Percentiles rank a stretch among this genome's conserved stretches.
phyloP scores from a whole-genome alignment of 2,113 vertebrate genomes.

The Onychostruthus taczanowskii region DNA sequence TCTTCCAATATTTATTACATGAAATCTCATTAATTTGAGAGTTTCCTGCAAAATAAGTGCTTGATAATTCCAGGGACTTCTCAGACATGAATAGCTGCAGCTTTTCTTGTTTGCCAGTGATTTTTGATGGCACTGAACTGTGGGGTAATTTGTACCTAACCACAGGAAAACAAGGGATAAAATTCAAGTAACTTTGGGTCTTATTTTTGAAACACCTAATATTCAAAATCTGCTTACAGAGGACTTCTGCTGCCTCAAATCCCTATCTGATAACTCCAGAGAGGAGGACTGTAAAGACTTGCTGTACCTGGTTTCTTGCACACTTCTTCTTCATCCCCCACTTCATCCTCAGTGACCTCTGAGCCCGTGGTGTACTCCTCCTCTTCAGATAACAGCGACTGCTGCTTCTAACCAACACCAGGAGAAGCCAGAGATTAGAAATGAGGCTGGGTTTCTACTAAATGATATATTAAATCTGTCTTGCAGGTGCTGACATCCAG shows the following conservation, averaged over 20 bases:
- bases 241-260: not conserved
- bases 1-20: not conserved
- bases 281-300: not conserved
- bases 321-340: slow-evolving; percentile 95
- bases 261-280: not conserved
- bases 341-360: slow-evolving; percentile 97
- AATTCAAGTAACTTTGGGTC: not conserved
- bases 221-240: not conserved
- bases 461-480: not conserved
- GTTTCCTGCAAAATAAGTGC: not conserved
- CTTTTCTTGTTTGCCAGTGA: not conserved
- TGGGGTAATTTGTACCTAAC: not conserved
- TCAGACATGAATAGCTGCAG: not conserved
- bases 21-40: not conserved
- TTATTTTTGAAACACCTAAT: not conserved
- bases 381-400: slow-evolving; percentile 91
- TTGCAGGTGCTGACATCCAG: not conserved
- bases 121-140: not conserved
- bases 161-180: not conserved
- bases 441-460: not conserved
- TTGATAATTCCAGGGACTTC: not conserved
- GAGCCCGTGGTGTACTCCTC: slow-evolving; percentile 98
- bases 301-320: slow-evolving; percentile 88
- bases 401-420: slow-evolving; percentile 80
- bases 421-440: not conserved